These are phyloP conservation scores for Trichogramma dendrolimi DNA, from an alignment of 2,888 invertebrate genomes.

Conservation along the genomic window DNA sequence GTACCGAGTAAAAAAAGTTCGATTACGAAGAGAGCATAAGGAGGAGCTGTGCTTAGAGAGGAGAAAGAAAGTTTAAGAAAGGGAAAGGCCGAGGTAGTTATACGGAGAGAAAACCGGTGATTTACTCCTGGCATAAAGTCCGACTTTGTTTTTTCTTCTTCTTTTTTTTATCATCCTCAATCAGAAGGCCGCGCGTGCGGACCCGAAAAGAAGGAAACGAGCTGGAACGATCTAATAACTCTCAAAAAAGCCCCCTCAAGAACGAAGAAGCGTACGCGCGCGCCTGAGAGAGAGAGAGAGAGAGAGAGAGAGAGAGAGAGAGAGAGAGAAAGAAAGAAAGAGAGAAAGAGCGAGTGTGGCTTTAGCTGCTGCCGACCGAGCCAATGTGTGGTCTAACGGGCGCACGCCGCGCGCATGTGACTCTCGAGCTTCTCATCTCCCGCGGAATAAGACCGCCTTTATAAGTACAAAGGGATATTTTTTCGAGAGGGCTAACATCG, in stretches of 20 bases:
- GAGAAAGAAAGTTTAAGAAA: not conserved
- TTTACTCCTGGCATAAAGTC: conserved; percentile 16
- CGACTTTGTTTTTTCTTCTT: not conserved
- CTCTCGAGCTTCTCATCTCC: too few relatives aligned
- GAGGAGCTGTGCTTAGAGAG: too few relatives aligned
- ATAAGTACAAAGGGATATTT: not conserved
- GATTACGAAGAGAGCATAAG: too few relatives aligned
- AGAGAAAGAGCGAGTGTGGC: too few relatives aligned
- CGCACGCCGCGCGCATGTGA: too few relatives aligned
- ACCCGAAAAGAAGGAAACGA: conserved; percentile 5
- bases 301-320: not conserved
- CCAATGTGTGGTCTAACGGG: too few relatives aligned
- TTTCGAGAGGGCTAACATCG: not conserved
- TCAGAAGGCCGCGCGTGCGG: not conserved
- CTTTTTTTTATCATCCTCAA: conserved; percentile 1
- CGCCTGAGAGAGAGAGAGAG: not conserved
- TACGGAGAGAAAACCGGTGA: conserved; percentile 18
- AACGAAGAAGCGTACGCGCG: not conserved
- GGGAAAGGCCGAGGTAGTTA: not conserved
- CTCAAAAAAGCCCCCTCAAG: not conserved
- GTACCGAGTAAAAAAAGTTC: too few relatives aligned
- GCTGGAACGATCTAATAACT: conserved; percentile 20
- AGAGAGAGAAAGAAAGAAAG: too few relatives aligned
- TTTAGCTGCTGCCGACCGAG: too few relatives aligned
- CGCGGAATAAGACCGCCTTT: too few relatives aligned